phyloP scores from a whole-genome alignment of 2,797 vertebrate genomes.

The Pipistrellus pygmaeus region DNA sequence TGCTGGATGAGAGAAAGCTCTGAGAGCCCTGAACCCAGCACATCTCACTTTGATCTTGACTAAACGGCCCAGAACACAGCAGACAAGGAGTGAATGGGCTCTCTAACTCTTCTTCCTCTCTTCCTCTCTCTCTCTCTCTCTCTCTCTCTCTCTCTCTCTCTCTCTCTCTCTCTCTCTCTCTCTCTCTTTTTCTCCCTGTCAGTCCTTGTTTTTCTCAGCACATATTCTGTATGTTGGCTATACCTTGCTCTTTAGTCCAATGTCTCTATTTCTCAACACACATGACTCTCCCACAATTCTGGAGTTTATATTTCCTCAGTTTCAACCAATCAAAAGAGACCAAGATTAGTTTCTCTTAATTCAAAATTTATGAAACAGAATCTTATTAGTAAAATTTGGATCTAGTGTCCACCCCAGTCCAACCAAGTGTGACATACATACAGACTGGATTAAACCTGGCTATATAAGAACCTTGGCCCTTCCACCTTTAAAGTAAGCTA shows the following conservation, averaged over 20 bases:
- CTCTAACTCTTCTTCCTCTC: neutral
- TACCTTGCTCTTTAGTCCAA: neutral
- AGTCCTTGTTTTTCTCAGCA: neutral
- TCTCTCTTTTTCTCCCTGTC: neutral
- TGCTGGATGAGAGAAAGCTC: constrained; percentile 92
- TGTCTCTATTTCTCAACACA: neutral
- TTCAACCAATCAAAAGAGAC: neutral
- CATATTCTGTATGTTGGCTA: neutral
- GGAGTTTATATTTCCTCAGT: neutral
- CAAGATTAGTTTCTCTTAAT: neutral
- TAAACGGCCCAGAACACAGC: neutral
- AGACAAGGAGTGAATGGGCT: neutral
- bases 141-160: neutral
- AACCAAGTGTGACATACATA: neutral
- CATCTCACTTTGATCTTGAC: neutral
- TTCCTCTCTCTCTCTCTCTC: neutral
- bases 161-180: too few relatives aligned
- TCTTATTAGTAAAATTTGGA: neutral
- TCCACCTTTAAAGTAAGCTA: neutral
- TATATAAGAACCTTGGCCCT: neutral
- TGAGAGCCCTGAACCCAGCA: constrained; percentile 62
- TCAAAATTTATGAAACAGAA: neutral
- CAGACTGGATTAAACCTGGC: neutral
- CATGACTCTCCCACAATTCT: neutral
- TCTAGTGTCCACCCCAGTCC: neutral